Evolutionary conservation across 2,888 invertebrate species (phyloP).

Genomic region (Stegana nigrithorax): DNA sequence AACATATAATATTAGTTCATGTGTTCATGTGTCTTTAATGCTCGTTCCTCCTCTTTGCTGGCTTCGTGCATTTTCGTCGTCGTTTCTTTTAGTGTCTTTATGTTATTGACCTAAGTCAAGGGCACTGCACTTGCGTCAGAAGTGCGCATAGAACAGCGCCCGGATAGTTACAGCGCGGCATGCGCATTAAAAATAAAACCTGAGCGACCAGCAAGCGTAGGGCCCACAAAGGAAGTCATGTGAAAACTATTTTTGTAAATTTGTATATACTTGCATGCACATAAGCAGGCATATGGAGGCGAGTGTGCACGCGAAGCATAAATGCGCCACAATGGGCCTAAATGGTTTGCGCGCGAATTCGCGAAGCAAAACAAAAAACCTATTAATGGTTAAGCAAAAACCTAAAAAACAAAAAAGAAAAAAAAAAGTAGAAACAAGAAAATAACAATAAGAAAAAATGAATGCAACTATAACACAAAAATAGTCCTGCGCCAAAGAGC

Average conservation of each 20-base stretch:
- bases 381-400: no score
- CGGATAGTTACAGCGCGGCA: no score
- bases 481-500: slow-evolving; percentile 6
- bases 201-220: no score
- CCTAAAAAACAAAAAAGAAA: background rate
- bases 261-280: background rate
- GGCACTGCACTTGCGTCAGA: slow-evolving; percentile 52
- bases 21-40: no score
- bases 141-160: no score
- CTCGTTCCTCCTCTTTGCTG: no score
- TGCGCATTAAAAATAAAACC: background rate
- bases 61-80: no score
- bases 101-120: slow-evolving; percentile 64
- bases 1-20: no score
- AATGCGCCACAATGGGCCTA: background rate
- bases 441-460: background rate
- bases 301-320: no score
- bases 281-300: background rate
- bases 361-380: slow-evolving; percentile 14
- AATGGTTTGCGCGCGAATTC: slow-evolving; percentile 15
- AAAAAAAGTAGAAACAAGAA: background rate
- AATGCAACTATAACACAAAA: background rate
- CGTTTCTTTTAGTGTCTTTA: background rate
- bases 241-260: slow-evolving; percentile 4
- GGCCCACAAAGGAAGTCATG: slow-evolving; percentile 3